Percentiles rank a stretch among this genome's conserved stretches.
Evolutionary conservation across 2,888 invertebrate genomes (phyloP).

Genomic region (Euspilapteryx auroguttella): DNA sequence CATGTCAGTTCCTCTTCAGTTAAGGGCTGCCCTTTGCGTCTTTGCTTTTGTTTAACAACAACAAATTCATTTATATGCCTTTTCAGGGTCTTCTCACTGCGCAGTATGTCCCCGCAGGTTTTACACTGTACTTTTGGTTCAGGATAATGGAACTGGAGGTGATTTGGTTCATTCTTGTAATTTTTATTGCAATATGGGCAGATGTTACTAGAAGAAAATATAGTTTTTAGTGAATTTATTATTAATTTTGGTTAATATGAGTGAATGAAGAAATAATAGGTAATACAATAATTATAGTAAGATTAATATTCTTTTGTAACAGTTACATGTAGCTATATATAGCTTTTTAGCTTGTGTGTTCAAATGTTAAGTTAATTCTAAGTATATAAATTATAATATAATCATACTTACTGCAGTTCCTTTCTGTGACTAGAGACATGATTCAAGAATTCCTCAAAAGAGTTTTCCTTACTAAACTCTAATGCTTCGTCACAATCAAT

Average conservation of each 20-base stretch:
- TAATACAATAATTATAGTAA: no score
- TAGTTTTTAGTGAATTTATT: no score
- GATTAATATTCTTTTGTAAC: no score
- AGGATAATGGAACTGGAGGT: constrained; percentile 22
- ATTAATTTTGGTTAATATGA: not conserved
- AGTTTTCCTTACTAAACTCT: no score
- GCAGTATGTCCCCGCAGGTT: constrained; percentile 33
- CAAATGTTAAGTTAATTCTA: no score
- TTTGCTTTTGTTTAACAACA: constrained; percentile 18
- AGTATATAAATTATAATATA: not conserved
- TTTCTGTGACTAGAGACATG: constrained; percentile 67
- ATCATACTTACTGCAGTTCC: no score
- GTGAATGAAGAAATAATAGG: no score
- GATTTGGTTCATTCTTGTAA: constrained; percentile 9
- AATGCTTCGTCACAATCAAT: constrained; percentile 62
- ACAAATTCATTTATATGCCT: constrained; percentile 25
- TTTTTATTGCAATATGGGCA: constrained; percentile 12
- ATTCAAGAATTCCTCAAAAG: constrained; percentile 64
- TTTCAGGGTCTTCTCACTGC: constrained; percentile 24
- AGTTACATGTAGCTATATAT: no score
- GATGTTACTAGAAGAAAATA: constrained; percentile 20
- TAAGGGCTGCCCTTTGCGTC: constrained; percentile 28
- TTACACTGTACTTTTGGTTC: constrained; percentile 22
- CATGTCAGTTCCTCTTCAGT: constrained; percentile 41
- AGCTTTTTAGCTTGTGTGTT: no score